phyloP scores from a whole-genome alignment of 2,113 vertebrate genomes.

The Nanorana parkeri region DNA sequence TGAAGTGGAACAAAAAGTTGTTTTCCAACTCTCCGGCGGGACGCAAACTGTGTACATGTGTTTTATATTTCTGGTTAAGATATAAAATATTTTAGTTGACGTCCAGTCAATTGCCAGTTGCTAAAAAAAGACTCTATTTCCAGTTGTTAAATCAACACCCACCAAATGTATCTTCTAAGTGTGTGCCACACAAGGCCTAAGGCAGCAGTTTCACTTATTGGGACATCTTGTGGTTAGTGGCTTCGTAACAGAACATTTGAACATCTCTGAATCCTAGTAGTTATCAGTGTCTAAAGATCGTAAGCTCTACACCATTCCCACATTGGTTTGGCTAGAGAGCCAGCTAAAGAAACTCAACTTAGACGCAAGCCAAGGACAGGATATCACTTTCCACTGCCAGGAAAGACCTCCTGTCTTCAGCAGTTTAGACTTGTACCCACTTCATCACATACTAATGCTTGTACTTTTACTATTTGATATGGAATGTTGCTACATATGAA shows the following conservation, averaged over 20 bases:
- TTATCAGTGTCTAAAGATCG: slow-evolving; percentile 34
- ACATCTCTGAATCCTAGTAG: slow-evolving; percentile 24
- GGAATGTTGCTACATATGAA: no score
- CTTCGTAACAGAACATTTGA: slow-evolving; percentile 32
- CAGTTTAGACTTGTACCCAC: slow-evolving; percentile 30
- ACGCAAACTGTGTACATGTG: slow-evolving; percentile 42
- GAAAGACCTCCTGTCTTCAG: slow-evolving; percentile 40
- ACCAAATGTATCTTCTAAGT: slow-evolving; percentile 28
- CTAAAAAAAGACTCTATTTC: slow-evolving; percentile 54
- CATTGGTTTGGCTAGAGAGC: slow-evolving; percentile 42
- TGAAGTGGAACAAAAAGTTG: slow-evolving; percentile 45
- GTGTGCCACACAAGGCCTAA: slow-evolving; percentile 44
- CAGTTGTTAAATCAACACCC: slow-evolving; percentile 50
- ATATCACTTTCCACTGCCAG: slow-evolving; percentile 22
- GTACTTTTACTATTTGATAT: slow-evolving; percentile 4
- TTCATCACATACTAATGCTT: slow-evolving; percentile 32
- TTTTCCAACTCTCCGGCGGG: slow-evolving; percentile 45
- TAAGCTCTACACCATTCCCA: slow-evolving; percentile 26
- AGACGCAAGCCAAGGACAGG: slow-evolving; percentile 13
- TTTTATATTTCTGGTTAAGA: slow-evolving; percentile 52
- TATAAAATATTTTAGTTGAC: slow-evolving; percentile 51
- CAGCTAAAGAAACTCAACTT: background rate
- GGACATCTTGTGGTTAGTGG: slow-evolving; percentile 48
- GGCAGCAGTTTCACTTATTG: slow-evolving; percentile 10
- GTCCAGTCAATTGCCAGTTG: slow-evolving; percentile 49